These are phyloP conservation scores for Clanis bilineata DNA, from an alignment of 2,888 invertebrate genomes.

Conservation along the genomic window DNA sequence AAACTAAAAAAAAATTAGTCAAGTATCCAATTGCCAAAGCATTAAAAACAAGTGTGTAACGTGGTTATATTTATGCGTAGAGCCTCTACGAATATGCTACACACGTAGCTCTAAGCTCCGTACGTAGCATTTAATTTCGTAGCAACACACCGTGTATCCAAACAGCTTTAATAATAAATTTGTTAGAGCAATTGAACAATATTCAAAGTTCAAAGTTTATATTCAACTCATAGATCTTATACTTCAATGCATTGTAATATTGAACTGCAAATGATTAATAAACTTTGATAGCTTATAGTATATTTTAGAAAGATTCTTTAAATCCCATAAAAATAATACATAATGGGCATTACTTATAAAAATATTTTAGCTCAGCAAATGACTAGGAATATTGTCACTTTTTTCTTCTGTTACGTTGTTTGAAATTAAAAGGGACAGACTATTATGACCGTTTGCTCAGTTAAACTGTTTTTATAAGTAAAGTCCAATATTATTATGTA, in stretches of 20 bases:
- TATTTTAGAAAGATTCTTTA: not conserved
- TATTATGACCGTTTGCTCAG: too few relatives aligned
- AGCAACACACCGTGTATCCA: not conserved
- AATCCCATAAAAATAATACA: too few relatives aligned
- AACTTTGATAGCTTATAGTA: not conserved
- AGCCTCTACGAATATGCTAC: not conserved
- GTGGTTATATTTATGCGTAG: constrained; percentile 7
- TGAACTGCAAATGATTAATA: not conserved
- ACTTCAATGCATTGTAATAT: not conserved
- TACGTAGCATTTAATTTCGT: not conserved
- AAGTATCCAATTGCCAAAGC: too few relatives aligned
- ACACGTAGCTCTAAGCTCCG: not conserved
- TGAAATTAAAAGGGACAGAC: too few relatives aligned
- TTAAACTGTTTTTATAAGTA: too few relatives aligned
- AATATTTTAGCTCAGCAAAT: too few relatives aligned
- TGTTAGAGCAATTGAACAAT: not conserved
- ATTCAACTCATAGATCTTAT: not conserved
- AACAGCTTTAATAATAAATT: not conserved
- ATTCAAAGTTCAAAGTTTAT: not conserved
- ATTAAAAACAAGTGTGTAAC: constrained; percentile 6
- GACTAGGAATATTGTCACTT: too few relatives aligned
- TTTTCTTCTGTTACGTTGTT: too few relatives aligned
- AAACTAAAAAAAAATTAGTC: too few relatives aligned
- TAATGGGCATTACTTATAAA: too few relatives aligned
- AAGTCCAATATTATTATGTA: too few relatives aligned